Base-by-base conservation (phyloP, 2,888 invertebrate genomes). In the Dynastes maya region DNA sequence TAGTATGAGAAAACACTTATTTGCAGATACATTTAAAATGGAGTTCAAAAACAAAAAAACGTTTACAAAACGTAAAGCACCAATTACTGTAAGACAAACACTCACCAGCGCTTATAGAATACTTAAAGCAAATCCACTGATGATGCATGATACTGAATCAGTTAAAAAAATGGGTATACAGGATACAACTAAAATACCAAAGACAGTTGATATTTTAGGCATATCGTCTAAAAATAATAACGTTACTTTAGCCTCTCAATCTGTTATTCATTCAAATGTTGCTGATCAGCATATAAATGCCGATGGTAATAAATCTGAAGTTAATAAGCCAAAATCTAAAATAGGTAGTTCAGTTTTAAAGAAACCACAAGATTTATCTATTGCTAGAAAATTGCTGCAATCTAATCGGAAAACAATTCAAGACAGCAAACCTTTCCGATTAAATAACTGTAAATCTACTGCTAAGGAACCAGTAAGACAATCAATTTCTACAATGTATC, bases 41-140 rank as follows among this genome's bases (percentile, higher is more conserved):
- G 70, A 70, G 8, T 1, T 11, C 2, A 70, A 70, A 13, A 8
- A 58, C 16, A 51, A 53, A n/a, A 51, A 70, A 37, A 1, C 32
- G 3, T 29, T 32, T 29, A 8, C n/a, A 27, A 70, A n/a, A 53
- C 29, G 2, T 29, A 70, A 53, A n/a, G 3, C n/a, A 40, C 49
- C 22, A 13, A 77, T 77, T 8, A 16, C 58, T 27, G 45, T 79
- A 55, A 72, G 58, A 58, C 77, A 79, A 61, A 79, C 79, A n/a
- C 67, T 65, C 13, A 76, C 76, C 27, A 79, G 79, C 58, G 81
- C 83, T 76, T 82, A 81, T 55, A 80, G 85, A 67, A 79, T 86
- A 76, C 76, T 84, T 58, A 83, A 83, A 80, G 84, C 85, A 13
- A 85, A 86, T 76, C 85, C 86, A 5, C 71, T 86, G 58, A 78